A percentile compares a stretch with the other conserved stretches of the same genome.
phyloP scores from a whole-genome alignment of 1,140 invertebrate genomes.

The Dendrolimus punctatus region DNA sequence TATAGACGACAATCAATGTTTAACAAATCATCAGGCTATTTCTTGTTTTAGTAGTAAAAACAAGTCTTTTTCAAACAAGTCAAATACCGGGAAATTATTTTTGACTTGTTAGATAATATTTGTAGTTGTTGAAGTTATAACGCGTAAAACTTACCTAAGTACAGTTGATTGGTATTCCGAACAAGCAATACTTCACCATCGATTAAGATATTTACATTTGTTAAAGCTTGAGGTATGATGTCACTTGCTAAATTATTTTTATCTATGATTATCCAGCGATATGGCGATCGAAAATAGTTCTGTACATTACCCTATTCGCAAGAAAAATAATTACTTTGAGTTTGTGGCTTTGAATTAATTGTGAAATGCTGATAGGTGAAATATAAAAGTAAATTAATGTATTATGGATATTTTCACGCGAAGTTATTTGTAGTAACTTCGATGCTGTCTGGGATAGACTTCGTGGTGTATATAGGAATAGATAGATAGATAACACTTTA shows the following conservation, averaged over 20 bases:
- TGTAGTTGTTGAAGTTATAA: too few species aligned
- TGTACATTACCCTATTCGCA: constrained; percentile 9
- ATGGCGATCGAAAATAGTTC: constrained; percentile 34
- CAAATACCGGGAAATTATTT: too few species aligned
- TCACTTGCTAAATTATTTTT: constrained; percentile 3
- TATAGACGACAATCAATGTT: too few species aligned
- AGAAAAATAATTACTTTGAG: too few species aligned
- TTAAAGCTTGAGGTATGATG: constrained; percentile 17
- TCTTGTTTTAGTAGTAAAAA: not conserved
- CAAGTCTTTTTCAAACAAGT: not conserved
- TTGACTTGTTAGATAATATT: too few species aligned
- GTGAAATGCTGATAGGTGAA: too few species aligned
- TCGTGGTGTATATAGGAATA: too few species aligned
- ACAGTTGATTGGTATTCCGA: constrained; percentile 14
- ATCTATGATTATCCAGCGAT: constrained; percentile 37
- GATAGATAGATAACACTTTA: too few species aligned
- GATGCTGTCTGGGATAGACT: too few species aligned
- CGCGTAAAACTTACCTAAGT: constrained; percentile 25
- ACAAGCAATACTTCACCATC: constrained; percentile 30
- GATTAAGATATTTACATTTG: constrained; percentile 20
- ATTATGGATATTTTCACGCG: not conserved
- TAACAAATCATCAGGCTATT: not conserved
- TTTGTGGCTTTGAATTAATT: too few species aligned
- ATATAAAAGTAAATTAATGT: constrained; percentile 5
- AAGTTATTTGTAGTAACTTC: too few species aligned